A percentile compares a stretch with the other conserved stretches of the same genome.
phyloP scores from a whole-genome alignment of 2,888 invertebrate genomes.

The Xylocampa areola region DNA sequence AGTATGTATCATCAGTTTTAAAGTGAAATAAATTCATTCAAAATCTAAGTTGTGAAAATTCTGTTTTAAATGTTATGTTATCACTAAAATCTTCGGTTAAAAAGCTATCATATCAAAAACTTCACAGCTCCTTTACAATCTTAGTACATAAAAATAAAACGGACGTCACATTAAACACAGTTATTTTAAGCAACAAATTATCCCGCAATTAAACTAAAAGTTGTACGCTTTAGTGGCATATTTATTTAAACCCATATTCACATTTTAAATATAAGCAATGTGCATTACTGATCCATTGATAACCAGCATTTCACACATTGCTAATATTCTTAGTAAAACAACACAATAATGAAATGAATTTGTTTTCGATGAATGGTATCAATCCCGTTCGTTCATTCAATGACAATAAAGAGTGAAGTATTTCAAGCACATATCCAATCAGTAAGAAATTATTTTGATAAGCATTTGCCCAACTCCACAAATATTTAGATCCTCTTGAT shows the following conservation, averaged over 20 bases:
- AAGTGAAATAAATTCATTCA: too few relatives aligned
- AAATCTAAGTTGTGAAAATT: too few relatives aligned
- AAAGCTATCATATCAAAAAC: background rate
- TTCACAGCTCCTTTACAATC: background rate
- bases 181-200: constrained; percentile 44
- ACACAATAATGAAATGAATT: constrained; percentile 53
- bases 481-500: constrained; percentile 19
- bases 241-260: too few relatives aligned
- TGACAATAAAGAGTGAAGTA: constrained; percentile 33
- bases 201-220: constrained; percentile 2
- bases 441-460: constrained; percentile 29
- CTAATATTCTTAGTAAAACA: constrained; percentile 74
- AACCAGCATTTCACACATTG: constrained; percentile 11
- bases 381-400: constrained; percentile 40
- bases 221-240: background rate
- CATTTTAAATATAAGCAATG: background rate
- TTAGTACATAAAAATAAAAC: constrained; percentile 16
- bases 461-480: constrained; percentile 52
- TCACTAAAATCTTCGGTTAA: too few relatives aligned
- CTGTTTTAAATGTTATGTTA: too few relatives aligned
- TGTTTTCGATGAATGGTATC: constrained; percentile 36
- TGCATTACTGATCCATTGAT: background rate
- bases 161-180: constrained; percentile 45
- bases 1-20: too few relatives aligned
- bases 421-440: constrained; percentile 38